Base-by-base conservation (phyloP, 2,888 invertebrate species). In the Nasonovia ribisnigri region DNA sequence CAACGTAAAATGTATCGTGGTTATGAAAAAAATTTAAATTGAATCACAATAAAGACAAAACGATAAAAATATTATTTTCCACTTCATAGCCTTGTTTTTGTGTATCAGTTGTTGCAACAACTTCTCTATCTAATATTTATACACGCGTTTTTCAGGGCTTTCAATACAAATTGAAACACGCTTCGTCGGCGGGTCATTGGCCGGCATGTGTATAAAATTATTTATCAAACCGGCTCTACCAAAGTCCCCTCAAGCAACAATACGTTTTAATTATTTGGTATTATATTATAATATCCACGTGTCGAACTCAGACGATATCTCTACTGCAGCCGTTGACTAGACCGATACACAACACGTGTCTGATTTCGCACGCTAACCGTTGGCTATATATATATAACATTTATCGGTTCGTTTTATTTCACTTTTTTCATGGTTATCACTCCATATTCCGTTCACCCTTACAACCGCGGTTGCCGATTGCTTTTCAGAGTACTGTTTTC, bases 311-410 rank as follows among this genome's bases (percentile, higher is more conserved):
- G 13, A 16, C 48, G 87, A 67, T 36, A 77, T 36, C 20, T 8
- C 36, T 42, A 8, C 0, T 36, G 20, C 36, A 36, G 36, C n/a
- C n/a, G n/a, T n/a, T n/a, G n/a, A n/a, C n/a, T n/a, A n/a, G n/a
- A n/a, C n/a, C n/a, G n/a, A n/a, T n/a, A n/a, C n/a, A n/a, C n/a
- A n/a, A n/a, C n/a, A n/a, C n/a, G n/a, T n/a, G n/a, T n/a, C n/a
- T 46, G 86, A 46, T 92, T 92, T 87, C 46, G 20, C 48, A 92
- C 60, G 87, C 60, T 92, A 60, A 67, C 60, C 60, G 60, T n/a
- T 46, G 13, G 11, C 26, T 0, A 77, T 20, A 77, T 77, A 20
- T 36, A 67, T 87, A 87, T 16, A 67, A 36, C 57, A 60, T 92
- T 92, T 60, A 87, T 84, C 42, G 43, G 43, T 91, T 43, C 2